These are phyloP conservation scores for Polypedilum pembai DNA, from an alignment of 1,140 invertebrate species.

Conservation along the genomic window DNA sequence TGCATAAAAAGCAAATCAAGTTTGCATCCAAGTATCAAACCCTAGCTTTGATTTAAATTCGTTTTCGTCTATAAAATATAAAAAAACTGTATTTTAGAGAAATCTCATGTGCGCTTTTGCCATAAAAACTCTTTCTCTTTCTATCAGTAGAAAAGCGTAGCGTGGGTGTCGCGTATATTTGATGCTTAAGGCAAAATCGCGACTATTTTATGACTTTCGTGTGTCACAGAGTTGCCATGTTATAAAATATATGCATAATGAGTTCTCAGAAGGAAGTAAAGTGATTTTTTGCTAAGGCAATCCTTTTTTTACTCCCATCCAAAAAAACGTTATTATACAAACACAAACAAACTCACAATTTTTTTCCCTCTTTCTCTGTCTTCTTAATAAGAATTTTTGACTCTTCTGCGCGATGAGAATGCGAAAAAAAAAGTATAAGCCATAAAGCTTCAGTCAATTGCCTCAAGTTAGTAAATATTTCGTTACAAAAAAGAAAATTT, in stretches of 20 bases:
- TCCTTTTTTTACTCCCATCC: not conserved
- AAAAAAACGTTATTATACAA: conserved; percentile 4
- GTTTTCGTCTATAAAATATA: not conserved
- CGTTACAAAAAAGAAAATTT: conserved; percentile 13
- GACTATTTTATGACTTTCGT: not conserved
- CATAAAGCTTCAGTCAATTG: conserved; percentile 17
- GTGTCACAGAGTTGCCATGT: not conserved
- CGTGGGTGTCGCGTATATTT: not conserved
- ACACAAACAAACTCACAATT: not conserved
- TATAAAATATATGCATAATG: not conserved
- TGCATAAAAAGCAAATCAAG: too few relatives aligned
- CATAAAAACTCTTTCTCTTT: conserved; percentile 6
- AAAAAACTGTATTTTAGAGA: not conserved
- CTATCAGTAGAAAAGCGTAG: not conserved
- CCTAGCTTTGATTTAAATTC: not conserved
- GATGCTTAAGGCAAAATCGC: not conserved
- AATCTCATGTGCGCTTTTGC: conserved; percentile 16
- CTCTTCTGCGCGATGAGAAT: conserved; percentile 7
- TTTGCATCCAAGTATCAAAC: too few relatives aligned
- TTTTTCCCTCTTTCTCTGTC: not conserved
- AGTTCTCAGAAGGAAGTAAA: not conserved
- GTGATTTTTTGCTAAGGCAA: conserved; percentile 17
- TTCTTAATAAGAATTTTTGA: conserved; percentile 8
- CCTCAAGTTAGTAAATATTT: conserved; percentile 13
- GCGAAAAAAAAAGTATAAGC: conserved; percentile 16